These are phyloP conservation scores for Clarias laeviceps DNA, from an alignment of 2,797 vertebrate genomes.

Conservation along the genomic window DNA sequence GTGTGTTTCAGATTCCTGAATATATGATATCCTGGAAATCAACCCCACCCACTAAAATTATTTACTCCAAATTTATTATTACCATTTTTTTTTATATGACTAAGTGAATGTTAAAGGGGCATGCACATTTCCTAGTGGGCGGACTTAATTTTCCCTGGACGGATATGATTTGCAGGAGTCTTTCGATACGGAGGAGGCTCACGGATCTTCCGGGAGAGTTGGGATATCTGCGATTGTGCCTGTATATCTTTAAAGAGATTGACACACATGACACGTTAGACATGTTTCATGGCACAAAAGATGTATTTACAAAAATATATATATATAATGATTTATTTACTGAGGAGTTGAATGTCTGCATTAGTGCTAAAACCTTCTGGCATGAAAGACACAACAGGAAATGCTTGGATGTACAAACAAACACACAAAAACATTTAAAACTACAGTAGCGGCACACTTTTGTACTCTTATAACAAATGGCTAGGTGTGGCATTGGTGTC, in stretches of 20 bases:
- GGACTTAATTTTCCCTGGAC: no score
- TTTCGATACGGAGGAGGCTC: no score
- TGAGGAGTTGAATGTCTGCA: no score
- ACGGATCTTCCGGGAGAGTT: no score
- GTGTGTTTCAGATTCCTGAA: no score
- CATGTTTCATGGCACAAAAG: not conserved
- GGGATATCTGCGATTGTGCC: not conserved
- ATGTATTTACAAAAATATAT: slow-evolving; percentile 8
- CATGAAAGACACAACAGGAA: not conserved
- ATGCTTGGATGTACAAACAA: not conserved
- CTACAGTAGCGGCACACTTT: not conserved
- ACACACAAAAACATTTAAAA: not conserved
- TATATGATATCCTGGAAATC: no score
- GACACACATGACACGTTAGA: not conserved
- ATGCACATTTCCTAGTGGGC: no score
- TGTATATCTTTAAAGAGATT: not conserved
- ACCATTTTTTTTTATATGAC: no score
- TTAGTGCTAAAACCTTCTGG: not conserved
- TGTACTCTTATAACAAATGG: not conserved
- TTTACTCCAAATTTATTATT: no score
- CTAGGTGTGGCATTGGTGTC: not conserved
- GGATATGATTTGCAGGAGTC: no score
- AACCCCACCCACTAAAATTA: no score
- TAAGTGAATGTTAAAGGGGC: no score
- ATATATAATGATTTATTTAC: not conserved